Evolutionary conservation across 2,888 invertebrate species (phyloP).

Genomic region (Brassicogethes aeneus): DNA sequence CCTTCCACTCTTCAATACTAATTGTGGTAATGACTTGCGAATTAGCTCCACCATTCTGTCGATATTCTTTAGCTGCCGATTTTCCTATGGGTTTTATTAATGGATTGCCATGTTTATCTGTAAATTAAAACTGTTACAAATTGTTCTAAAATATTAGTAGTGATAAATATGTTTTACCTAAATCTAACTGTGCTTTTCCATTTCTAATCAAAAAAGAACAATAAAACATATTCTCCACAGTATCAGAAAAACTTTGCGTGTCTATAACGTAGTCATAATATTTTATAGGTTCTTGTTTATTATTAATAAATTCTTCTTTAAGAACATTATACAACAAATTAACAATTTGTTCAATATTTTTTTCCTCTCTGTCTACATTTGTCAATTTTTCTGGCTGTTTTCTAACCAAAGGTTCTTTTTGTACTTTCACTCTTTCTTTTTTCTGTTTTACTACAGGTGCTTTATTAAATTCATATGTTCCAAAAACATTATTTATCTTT

Average conservation of each 20-base stretch:
- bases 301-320: conserved; percentile 37
- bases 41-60: conserved; percentile 33
- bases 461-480: conserved; percentile 38
- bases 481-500: conserved; percentile 38
- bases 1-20: conserved; percentile 49
- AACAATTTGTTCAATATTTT: conserved; percentile 49
- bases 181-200: conserved; percentile 42
- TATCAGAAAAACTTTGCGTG: conserved; percentile 49
- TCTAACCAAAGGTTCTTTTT: conserved; percentile 31
- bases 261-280: conserved; percentile 53
- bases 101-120: conserved; percentile 25
- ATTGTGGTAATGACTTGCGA: conserved; percentile 51
- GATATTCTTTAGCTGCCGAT: conserved; percentile 24
- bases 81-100: conserved; percentile 27
- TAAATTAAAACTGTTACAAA: too few relatives aligned
- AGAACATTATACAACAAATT: conserved; percentile 44
- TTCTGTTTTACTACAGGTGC: conserved; percentile 31
- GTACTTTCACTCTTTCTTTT: conserved; percentile 31
- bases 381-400: conserved; percentile 46
- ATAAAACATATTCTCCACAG: conserved; percentile 57
- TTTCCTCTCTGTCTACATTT: conserved; percentile 45
- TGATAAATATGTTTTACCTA: too few relatives aligned
- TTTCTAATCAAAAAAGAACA: conserved; percentile 54
- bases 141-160: too few relatives aligned
- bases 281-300: conserved; percentile 41